Conservation (phyloP, 2,888 invertebrate genomes). For the Chelonus formosanus region DNA sequence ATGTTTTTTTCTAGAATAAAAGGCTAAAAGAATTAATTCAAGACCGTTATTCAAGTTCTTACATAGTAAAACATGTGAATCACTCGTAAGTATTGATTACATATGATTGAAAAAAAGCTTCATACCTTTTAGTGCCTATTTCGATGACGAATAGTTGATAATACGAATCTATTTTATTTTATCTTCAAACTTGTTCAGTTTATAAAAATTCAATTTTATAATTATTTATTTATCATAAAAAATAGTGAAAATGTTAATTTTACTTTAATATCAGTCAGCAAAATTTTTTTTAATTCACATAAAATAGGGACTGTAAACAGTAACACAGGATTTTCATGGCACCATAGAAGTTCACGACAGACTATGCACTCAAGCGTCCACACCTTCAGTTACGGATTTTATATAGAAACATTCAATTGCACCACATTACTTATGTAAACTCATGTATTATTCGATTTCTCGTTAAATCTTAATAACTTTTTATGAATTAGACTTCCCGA, state of each 20-base stretch:
- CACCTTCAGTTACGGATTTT: conserved; percentile 14
- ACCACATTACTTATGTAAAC: conserved; percentile 41
- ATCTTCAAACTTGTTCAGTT: too few species aligned
- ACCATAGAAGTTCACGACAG: conserved; percentile 45
- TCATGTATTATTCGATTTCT: conserved; percentile 18
- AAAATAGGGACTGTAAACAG: conserved; percentile 52
- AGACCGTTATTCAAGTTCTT: too few species aligned
- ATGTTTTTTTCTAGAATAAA: conserved; percentile 55
- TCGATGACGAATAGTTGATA: background rate
- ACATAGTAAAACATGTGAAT: conserved; percentile 1
- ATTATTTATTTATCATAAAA: background rate
- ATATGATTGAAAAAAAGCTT: conserved; percentile 17
- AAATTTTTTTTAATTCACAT: conserved; percentile 32
- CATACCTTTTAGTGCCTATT: conserved; percentile 20
- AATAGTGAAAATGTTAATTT: conserved; percentile 7
- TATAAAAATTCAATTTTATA: background rate
- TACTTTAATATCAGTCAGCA: conserved; percentile 3
- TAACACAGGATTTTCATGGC: conserved; percentile 52
- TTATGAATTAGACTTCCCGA: conserved; percentile 40
- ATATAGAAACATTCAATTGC: conserved; percentile 46
- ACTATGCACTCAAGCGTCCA: conserved; percentile 27
- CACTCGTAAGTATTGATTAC: conserved; percentile 21
- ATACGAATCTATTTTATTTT: too few species aligned
- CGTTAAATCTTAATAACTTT: conserved; percentile 8
- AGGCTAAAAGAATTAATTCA: conserved; percentile 5